phyloP scores from a whole-genome alignment of 2,113 vertebrate genomes.

The Calypte anna region DNA sequence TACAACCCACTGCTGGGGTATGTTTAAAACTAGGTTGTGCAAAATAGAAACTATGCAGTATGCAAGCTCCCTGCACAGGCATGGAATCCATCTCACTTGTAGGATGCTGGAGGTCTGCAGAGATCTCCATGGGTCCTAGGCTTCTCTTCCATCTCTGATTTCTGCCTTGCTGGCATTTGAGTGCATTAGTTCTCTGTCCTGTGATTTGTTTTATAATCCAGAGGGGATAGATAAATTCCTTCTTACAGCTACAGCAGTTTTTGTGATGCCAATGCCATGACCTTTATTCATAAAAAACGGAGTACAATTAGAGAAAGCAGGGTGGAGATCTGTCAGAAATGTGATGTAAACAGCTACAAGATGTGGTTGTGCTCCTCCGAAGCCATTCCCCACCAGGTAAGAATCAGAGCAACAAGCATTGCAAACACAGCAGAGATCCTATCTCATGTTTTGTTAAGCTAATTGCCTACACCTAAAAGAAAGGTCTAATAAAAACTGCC shows the following conservation, averaged over 20 bases:
- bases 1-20: no score
- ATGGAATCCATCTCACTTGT: not conserved
- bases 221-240: slow-evolving; percentile 51
- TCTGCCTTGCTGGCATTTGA: not conserved
- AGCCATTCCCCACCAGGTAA: slow-evolving; percentile 55
- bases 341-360: slow-evolving; percentile 55
- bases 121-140: not conserved
- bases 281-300: slow-evolving; percentile 68
- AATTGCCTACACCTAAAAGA: slow-evolving; percentile 19
- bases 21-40: not conserved
- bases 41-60: not conserved
- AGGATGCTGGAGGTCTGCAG: not conserved
- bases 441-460: slow-evolving; percentile 20
- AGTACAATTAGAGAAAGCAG: slow-evolving; percentile 59
- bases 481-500: slow-evolving; percentile 17
- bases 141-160: slow-evolving; percentile 1
- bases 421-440: slow-evolving; percentile 41
- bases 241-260: slow-evolving; percentile 55
- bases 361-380: not conserved
- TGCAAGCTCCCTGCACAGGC: not conserved
- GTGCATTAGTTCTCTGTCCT: not conserved
- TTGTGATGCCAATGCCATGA: slow-evolving; percentile 59
- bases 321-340: slow-evolving; percentile 50
- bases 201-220: slow-evolving; percentile 22
- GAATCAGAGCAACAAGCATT: not conserved